Base-by-base conservation (phyloP, 2,797 vertebrate genomes). In the Cetoscarus ocellatus region DNA sequence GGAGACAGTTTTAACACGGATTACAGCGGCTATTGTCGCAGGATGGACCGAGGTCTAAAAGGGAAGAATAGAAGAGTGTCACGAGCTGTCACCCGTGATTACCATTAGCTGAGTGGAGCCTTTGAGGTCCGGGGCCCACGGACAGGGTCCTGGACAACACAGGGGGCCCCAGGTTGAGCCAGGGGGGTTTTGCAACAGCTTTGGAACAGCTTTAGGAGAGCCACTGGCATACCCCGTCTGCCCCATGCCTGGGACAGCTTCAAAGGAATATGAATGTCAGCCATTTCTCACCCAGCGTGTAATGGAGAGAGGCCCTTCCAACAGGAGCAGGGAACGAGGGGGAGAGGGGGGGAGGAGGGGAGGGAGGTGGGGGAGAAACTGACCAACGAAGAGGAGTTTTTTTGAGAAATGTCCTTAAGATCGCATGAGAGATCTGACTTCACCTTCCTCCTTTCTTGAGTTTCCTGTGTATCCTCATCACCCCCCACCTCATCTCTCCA, bases 71-170 rank as follows among this genome's bases (percentile, higher is more conserved):
- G 94, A 89, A 92, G 89, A 87, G 92, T 93, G 95, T 94, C 93
- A 94, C 64, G 82, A 95, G 91, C 94, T 96, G 95, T 96, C 95
- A 89, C 55, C 87, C 88, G 92, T 92, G 85, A 92, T 97, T 97
- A 96, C 93, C 91, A 80, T 91, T 82, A 88, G 93, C 92, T 91
- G 93, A 94, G 91, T 17, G 82, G 91, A 94, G 94, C 95, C 93
- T 95, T 96, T 96, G 93, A 96, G 77, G 82, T 63, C 73, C 71
- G 58, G 78, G 93, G 91, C 93, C 91, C 90, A 85, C 73, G 82
- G 79, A 84, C 78, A 76, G 87, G 80, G 86, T 88, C 83, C 88
- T 82, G 85, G 86, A 87, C 93, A 90, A 92, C 87, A 89, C 86
- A 87, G 85, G 83, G 84, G 74, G 86, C 68, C 90, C 90, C 90